These are phyloP conservation scores for Florisuga fusca DNA, from an alignment of 2,797 vertebrate genomes.

Conservation along the genomic window DNA sequence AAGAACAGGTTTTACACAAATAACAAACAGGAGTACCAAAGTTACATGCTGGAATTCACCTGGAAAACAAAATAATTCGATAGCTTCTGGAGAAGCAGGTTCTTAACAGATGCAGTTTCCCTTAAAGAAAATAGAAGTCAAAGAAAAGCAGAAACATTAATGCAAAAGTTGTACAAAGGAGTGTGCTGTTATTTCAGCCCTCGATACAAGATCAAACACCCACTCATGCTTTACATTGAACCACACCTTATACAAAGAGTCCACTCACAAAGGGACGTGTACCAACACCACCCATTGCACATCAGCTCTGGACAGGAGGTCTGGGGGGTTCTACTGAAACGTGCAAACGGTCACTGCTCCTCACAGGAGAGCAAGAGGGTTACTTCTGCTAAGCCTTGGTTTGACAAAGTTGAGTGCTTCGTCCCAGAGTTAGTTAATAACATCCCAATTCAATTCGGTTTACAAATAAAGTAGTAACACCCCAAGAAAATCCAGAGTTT, in stretches of 20 bases:
- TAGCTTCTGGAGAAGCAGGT: slow-evolving; percentile 69
- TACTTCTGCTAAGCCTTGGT: slow-evolving; percentile 6
- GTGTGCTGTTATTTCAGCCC: slow-evolving; percentile 63
- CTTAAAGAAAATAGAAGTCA: slow-evolving; percentile 64
- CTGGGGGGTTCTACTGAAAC: neutral
- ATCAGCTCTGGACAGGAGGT: slow-evolving; percentile 29
- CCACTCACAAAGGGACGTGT: slow-evolving; percentile 66
- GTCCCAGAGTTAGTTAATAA: neutral
- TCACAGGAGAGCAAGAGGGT: neutral
- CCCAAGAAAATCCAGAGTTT: neutral
- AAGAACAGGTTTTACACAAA: slow-evolving; percentile 90
- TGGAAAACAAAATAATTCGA: slow-evolving; percentile 71
- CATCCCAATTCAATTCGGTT: neutral
- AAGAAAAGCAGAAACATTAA: slow-evolving; percentile 65
- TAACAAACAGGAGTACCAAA: slow-evolving; percentile 95
- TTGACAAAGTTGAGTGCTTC: neutral
- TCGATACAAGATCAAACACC: slow-evolving; percentile 59
- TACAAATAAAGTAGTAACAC: neutral
- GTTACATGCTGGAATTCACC: slow-evolving; percentile 94
- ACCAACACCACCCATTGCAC: slow-evolving; percentile 61
- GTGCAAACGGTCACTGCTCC: slow-evolving; percentile 1
- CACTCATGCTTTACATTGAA: slow-evolving; percentile 67
- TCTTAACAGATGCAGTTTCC: slow-evolving; percentile 67
- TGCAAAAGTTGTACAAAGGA: slow-evolving; percentile 66
- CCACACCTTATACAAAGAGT: slow-evolving; percentile 57